phyloP scores from a whole-genome alignment of 1,140 invertebrate species.

The Ceratina calcarata region DNA sequence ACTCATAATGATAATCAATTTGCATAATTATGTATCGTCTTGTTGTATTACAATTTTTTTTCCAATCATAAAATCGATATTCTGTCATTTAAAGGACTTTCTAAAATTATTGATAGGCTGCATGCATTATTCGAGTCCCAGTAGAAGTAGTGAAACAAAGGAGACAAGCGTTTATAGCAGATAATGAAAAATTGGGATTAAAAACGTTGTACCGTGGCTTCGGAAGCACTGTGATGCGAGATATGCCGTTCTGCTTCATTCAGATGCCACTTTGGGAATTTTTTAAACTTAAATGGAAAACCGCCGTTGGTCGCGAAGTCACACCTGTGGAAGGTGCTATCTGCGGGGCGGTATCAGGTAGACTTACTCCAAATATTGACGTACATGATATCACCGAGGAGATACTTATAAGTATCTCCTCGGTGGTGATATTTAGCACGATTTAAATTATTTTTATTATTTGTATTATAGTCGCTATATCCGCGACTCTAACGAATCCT shows the following conservation, averaged over 20 bases:
- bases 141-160: conserved; percentile 98
- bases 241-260: conserved; percentile 97
- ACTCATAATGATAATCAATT: not conserved
- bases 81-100: conserved; percentile 8
- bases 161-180: conserved; percentile 86
- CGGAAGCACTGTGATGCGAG: conserved; percentile 92
- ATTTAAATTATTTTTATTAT: not conserved
- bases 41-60: not conserved
- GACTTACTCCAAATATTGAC: not conserved
- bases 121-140: conserved; percentile 95
- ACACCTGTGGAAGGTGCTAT: conserved; percentile 87
- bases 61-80: not conserved
- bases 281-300: conserved; percentile 86
- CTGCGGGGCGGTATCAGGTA: conserved; percentile 92
- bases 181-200: conserved; percentile 73
- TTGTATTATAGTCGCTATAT: conserved; percentile 84
- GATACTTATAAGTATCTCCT: no score
- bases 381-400: no score
- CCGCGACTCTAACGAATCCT: conserved; percentile 93
- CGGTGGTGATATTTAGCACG: no score
- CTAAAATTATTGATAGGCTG: conserved; percentile 81
- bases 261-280: conserved; percentile 98
- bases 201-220: conserved; percentile 93
- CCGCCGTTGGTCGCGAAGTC: conserved; percentile 77
- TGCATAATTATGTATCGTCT: not conserved